Evolutionary conservation across 2,888 invertebrate species (phyloP).

Genomic region (Synanthedon andrenaeformis): DNA sequence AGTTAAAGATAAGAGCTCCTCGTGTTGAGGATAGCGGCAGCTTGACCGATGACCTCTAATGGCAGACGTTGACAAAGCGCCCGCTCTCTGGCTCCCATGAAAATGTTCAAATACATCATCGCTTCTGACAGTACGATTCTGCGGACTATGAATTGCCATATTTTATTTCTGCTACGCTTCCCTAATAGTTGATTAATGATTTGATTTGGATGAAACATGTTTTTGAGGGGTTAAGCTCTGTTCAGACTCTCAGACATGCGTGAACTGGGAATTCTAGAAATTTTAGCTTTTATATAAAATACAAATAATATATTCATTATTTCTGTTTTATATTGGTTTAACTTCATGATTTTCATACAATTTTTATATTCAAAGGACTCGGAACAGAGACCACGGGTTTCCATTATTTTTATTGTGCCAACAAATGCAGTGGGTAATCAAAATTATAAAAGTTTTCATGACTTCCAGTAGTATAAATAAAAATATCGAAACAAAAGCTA

Average conservation of each 20-base stretch:
- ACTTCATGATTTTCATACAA: too few species aligned
- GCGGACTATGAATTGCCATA: constrained; percentile 60
- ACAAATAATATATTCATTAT: too few species aligned
- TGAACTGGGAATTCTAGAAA: too few species aligned
- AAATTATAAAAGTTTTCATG: not conserved
- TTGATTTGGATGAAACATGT: constrained; percentile 22
- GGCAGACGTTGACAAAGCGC: constrained; percentile 66
- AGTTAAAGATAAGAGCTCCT: not conserved
- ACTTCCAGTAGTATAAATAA: constrained; percentile 1
- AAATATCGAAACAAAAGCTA: constrained; percentile 29
- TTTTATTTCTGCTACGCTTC: constrained; percentile 61
- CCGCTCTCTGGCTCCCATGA: constrained; percentile 54
- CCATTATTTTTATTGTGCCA: too few species aligned
- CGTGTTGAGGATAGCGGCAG: constrained; percentile 1
- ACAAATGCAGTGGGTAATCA: not conserved
- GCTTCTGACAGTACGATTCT: constrained; percentile 54
- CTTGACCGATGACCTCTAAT: constrained; percentile 62
- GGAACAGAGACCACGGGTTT: too few species aligned
- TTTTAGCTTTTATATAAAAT: too few species aligned
- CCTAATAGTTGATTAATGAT: constrained; percentile 61
- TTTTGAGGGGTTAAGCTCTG: constrained; percentile 4
- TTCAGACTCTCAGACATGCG: too few species aligned
- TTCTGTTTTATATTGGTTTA: too few species aligned
- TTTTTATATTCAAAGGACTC: too few species aligned
- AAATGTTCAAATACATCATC: constrained; percentile 70